Percentiles rank a stretch among this genome's conserved stretches.
These are phyloP conservation scores for Trichacis sp. DNA, from an alignment of 2,888 invertebrate genomes.

Conservation along the genomic window DNA sequence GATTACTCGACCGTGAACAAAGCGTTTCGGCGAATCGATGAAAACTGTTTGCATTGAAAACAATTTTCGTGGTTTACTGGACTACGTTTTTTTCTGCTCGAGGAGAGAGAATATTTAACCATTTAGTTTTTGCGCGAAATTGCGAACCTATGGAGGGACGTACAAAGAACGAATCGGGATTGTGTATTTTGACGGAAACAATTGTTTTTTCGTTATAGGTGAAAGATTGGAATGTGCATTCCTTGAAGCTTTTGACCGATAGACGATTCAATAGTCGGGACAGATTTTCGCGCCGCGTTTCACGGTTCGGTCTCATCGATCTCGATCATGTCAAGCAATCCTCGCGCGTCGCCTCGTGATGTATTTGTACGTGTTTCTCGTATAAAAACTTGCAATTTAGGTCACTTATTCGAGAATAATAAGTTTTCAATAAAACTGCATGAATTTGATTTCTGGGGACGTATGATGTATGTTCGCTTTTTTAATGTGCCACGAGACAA, in stretches of 20 bases:
- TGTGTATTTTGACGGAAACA: neutral
- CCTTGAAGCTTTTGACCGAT: neutral
- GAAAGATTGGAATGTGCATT: neutral
- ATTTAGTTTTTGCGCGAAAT: too few relatives aligned
- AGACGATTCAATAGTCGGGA: neutral
- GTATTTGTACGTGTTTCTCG: neutral
- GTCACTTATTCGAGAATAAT: slow-evolving; percentile 1
- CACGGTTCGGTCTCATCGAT: neutral
- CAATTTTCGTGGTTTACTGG: neutral
- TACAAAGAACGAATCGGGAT: neutral
- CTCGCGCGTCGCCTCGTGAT: neutral
- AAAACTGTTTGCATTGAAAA: too few relatives aligned
- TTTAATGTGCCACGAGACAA: too few relatives aligned
- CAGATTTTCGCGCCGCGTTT: neutral
- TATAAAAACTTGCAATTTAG: neutral
- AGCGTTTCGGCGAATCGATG: too few relatives aligned
- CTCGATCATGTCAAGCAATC: neutral
- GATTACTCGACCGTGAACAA: too few relatives aligned
- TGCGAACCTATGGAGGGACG: too few relatives aligned
- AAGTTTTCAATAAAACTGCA: neutral
- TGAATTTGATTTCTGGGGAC: too few relatives aligned
- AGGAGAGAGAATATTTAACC: too few relatives aligned
- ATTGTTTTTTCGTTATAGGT: neutral
- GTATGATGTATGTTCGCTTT: too few relatives aligned
- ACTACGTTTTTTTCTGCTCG: neutral